Evolutionary conservation across 1,140 invertebrate species (phyloP).

Genomic region (Antheraea mylitta): DNA sequence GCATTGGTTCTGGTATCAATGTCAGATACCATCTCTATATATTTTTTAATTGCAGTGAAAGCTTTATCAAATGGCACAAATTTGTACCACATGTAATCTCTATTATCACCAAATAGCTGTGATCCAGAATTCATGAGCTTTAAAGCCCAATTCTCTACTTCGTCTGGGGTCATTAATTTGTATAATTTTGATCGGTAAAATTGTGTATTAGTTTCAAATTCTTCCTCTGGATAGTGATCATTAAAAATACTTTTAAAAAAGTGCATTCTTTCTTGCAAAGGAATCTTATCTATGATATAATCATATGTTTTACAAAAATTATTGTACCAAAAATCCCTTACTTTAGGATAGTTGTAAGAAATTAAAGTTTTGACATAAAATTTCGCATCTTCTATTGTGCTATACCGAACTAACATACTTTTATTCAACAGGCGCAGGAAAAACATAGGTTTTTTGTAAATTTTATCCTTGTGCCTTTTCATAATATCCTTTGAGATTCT

Average conservation of each 20-base stretch:
- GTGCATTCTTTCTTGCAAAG: too few relatives aligned
- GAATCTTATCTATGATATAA: too few relatives aligned
- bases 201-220: constrained; percentile 29
- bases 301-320: too few relatives aligned
- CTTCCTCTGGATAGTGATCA: too few relatives aligned
- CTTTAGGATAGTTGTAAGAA: too few relatives aligned
- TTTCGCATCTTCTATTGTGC: too few relatives aligned
- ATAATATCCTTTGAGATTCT: constrained; percentile 52
- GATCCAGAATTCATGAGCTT: constrained; percentile 36
- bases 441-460: constrained; percentile 36
- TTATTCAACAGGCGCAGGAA: too few relatives aligned
- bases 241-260: too few relatives aligned
- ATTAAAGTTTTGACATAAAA: too few relatives aligned
- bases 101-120: constrained; percentile 37
- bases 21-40: constrained; percentile 29
- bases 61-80: constrained; percentile 48
- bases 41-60: constrained; percentile 44
- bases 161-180: constrained; percentile 39
- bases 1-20: constrained; percentile 35
- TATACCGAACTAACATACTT: too few relatives aligned
- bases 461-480: constrained; percentile 43
- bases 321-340: too few relatives aligned
- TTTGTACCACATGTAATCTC: constrained; percentile 45
- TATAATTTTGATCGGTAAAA: constrained; percentile 45
- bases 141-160: constrained; percentile 51